phyloP scores from a whole-genome alignment of 2,888 invertebrate species.

The Arctia plantaginis region DNA sequence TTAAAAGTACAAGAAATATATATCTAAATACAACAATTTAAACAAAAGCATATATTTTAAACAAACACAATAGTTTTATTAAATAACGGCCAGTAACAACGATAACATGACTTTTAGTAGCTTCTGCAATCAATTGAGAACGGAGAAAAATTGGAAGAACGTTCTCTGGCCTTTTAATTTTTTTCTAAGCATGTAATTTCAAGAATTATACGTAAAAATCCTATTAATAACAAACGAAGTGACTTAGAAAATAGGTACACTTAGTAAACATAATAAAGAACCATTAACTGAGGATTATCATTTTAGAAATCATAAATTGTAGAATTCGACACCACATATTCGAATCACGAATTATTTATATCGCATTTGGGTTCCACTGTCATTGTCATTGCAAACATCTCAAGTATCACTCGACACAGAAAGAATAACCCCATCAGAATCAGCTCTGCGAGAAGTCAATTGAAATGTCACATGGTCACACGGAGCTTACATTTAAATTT shows the following conservation, averaged over 20 bases:
- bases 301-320: neutral
- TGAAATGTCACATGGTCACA: neutral
- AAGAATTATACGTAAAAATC: neutral
- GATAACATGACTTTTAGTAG: neutral
- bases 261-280: neutral
- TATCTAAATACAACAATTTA: too few relatives aligned
- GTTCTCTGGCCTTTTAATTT: neutral
- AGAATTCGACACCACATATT: neutral
- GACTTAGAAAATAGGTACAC: neutral
- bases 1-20: too few relatives aligned
- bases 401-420: neutral
- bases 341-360: neutral
- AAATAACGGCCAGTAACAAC: neutral
- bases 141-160: neutral
- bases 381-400: neutral
- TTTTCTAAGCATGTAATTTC: neutral
- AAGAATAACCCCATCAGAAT: neutral
- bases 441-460: neutral
- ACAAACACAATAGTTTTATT: neutral
- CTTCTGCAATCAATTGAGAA: neutral
- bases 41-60: too few relatives aligned
- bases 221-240: neutral
- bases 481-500: constrained; percentile 31
- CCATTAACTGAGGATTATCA: neutral
- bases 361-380: neutral